Evolutionary conservation across 2,888 invertebrate genomes (phyloP), one percentile per base, ranked within the genome.

Genomic region (Quadroppia sp.): DNA sequence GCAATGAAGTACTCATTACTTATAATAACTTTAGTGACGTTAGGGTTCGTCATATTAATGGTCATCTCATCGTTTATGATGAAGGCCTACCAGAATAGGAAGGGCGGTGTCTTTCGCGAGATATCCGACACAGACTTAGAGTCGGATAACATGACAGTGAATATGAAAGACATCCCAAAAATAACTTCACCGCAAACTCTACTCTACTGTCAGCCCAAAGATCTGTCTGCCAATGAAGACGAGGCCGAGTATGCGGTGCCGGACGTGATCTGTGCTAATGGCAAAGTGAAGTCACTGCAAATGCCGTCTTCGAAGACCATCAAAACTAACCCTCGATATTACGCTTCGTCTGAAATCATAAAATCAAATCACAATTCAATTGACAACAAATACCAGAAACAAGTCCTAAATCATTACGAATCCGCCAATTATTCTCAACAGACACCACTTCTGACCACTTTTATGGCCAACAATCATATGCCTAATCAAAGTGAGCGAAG

Each of bases 191-290:
- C 64, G 2, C 32, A 36, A 13, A 75, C 75, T 11, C 71, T 74
- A 6, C 42, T 74, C n/a, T 75, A 75, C 45, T 74, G 75, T 59
- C 67, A 74, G 15, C 75, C 75, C 11, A 71, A 73, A 45, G 75
- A 75, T 23, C 20, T 75, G 48, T 53, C 70, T 3, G 11, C 32
- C 2, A 28, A 2, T 13, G 45, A 71, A 13, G 64, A 71, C 1
- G 72, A 74, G 36, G 64, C 71, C 45, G 76, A 76, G 61, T 76
- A 76, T 48, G 76, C 76, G 9, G 74, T 76, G 45, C 76, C 76
- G 25, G 74, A 76, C 50, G 48, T 76, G 32, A 70, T 72, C 69
- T 69, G 73, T 25, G 61, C 72, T 15, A 72, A 40, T 28, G 59
- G 48, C 25, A 59, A 61, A 30, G n/a, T 36, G n/a, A 72, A 53